These are phyloP conservation scores for Chydorus sphaericus DNA, from an alignment of 2,888 invertebrate species.

Conservation along the genomic window DNA sequence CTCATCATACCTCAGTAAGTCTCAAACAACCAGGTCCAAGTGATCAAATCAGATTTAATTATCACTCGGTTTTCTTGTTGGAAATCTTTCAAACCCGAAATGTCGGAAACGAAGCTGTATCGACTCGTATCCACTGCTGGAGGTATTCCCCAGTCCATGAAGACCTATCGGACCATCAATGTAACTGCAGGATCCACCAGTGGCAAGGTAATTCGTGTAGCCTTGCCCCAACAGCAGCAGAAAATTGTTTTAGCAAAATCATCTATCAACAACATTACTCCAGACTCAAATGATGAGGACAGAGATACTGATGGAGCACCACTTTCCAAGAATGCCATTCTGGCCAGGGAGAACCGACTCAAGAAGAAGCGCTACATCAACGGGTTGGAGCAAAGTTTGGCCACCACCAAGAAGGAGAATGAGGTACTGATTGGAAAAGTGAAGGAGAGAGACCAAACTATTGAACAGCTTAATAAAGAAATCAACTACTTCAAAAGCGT, in stretches of 20 bases:
- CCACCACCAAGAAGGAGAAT: slow-evolving; percentile 33
- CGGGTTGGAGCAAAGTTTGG: slow-evolving; percentile 37
- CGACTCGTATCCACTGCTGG: not conserved
- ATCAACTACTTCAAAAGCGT: slow-evolving; percentile 39
- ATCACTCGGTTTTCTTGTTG: too few relatives aligned
- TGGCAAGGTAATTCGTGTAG: slow-evolving; percentile 5
- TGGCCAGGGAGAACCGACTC: slow-evolving; percentile 45
- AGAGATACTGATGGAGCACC: slow-evolving; percentile 18
- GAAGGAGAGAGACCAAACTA: slow-evolving; percentile 33
- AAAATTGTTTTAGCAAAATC: not conserved
- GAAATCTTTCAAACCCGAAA: not conserved
- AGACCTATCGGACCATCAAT: not conserved
- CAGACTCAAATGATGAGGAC: not conserved
- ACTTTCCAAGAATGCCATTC: slow-evolving; percentile 40
- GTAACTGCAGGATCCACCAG: not conserved
- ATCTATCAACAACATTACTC: not conserved
- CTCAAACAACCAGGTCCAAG: too few relatives aligned
- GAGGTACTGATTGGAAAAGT: slow-evolving; percentile 34
- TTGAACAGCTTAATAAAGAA: slow-evolving; percentile 37
- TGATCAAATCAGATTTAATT: too few relatives aligned
- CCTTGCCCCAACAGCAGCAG: slow-evolving; percentile 6
- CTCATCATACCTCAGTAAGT: too few relatives aligned
- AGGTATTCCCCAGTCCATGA: not conserved
- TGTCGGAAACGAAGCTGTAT: not conserved
- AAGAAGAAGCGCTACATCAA: slow-evolving; percentile 44